These are phyloP conservation scores for Pharmacophagus antenor DNA, from an alignment of 2,888 invertebrate species.

Conservation along the genomic window DNA sequence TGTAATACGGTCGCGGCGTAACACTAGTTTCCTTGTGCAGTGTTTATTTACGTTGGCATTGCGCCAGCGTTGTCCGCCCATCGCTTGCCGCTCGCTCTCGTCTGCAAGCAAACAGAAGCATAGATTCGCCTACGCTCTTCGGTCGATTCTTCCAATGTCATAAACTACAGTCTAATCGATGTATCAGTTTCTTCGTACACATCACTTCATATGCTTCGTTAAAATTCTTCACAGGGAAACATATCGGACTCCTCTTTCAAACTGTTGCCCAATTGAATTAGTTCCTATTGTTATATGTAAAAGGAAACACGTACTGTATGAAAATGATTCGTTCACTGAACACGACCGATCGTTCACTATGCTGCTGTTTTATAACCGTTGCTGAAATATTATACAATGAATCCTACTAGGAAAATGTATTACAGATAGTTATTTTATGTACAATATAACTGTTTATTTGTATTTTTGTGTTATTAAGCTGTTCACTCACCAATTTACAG, in stretches of 20 bases:
- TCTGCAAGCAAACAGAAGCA: slow-evolving; percentile 67
- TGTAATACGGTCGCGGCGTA: slow-evolving; percentile 80
- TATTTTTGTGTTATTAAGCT: no score
- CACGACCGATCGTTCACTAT: background rate
- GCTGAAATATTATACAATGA: background rate
- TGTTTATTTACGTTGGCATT: slow-evolving; percentile 77
- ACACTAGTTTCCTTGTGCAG: slow-evolving; percentile 81
- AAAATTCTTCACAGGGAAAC: slow-evolving; percentile 67
- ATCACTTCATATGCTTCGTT: slow-evolving; percentile 55
- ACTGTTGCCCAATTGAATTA: slow-evolving; percentile 54
- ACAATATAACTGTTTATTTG: no score
- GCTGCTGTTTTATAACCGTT: background rate
- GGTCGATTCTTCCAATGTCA: slow-evolving; percentile 56
- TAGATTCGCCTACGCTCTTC: slow-evolving; percentile 62
- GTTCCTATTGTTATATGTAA: slow-evolving; percentile 57
- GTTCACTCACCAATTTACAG: slow-evolving; percentile 82
- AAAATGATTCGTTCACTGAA: slow-evolving; percentile 11
- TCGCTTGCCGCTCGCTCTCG: slow-evolving; percentile 57
- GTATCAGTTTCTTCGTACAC: slow-evolving; percentile 56
- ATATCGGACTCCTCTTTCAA: slow-evolving; percentile 51
- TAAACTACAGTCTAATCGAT: slow-evolving; percentile 51
- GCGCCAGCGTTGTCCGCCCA: slow-evolving; percentile 74
- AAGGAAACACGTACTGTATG: slow-evolving; percentile 46
- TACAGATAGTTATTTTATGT: no score
- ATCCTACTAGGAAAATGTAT: no score